Percentiles rank a stretch among this genome's conserved stretches.
These are phyloP conservation scores for Ypsolopha scabrella DNA, from an alignment of 2,888 invertebrate species.

Conservation along the genomic window DNA sequence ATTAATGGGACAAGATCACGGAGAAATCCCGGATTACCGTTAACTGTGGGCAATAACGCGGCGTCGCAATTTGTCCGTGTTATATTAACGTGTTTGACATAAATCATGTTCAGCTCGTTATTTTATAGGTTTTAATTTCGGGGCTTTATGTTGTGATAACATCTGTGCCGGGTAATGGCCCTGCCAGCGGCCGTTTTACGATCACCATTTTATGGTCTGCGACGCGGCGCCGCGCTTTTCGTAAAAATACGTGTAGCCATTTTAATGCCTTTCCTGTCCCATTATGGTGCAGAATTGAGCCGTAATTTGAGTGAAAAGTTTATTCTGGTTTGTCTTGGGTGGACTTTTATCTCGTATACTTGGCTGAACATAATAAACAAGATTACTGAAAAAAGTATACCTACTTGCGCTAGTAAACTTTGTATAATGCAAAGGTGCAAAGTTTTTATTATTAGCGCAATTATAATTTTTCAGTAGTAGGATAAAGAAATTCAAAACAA, in stretches of 20 bases:
- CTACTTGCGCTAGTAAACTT: too few species aligned
- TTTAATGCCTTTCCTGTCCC: not conserved
- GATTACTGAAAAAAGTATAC: too few species aligned
- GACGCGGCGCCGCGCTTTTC: conserved; percentile 8
- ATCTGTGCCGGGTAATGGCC: conserved; percentile 43
- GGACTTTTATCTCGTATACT: too few species aligned
- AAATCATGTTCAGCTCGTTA: conserved; percentile 49
- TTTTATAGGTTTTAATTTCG: conserved; percentile 59
- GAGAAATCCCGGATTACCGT: conserved; percentile 6
- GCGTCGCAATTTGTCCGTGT: conserved; percentile 32
- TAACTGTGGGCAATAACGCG: conserved; percentile 37
- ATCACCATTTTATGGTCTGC: conserved; percentile 32
- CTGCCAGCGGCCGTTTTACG: conserved; percentile 37
- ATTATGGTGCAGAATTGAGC: not conserved
- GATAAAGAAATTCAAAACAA: too few species aligned
- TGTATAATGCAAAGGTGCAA: too few species aligned
- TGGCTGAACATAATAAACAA: too few species aligned
- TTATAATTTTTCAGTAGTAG: too few species aligned
- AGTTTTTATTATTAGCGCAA: too few species aligned
- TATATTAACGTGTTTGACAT: conserved; percentile 30
- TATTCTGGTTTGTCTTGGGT: too few species aligned
- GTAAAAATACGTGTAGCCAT: not conserved
- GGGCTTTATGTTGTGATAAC: conserved; percentile 61
- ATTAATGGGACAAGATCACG: not conserved
- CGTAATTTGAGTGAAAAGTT: not conserved